Evolutionary conservation across 1,140 invertebrate species (phyloP).

Genomic region (Drosophila nikananu): DNA sequence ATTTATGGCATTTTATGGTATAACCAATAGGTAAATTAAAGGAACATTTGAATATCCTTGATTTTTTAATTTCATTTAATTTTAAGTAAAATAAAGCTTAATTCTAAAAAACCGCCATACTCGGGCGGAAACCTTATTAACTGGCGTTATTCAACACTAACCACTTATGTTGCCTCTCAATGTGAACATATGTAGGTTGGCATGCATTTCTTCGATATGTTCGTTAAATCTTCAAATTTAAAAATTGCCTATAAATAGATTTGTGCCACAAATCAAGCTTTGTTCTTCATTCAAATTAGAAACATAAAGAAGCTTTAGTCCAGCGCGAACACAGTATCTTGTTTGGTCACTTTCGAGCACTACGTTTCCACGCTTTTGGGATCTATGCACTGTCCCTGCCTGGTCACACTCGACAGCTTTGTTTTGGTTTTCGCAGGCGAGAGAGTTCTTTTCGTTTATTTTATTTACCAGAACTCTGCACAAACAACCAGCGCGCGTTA

Average conservation of each 20-base stretch:
- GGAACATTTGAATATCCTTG: neutral
- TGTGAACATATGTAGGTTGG: too few species aligned
- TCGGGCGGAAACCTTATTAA: neutral
- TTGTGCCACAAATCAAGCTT: neutral
- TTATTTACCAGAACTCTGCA: conserved; percentile 59
- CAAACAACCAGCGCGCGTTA: conserved; percentile 34
- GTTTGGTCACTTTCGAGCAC: neutral
- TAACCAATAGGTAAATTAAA: neutral
- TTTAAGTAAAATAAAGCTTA: neutral
- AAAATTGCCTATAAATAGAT: neutral
- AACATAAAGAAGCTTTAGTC: neutral
- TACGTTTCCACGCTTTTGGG: neutral
- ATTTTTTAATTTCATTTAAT: neutral
- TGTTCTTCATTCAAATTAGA: neutral
- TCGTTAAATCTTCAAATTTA: neutral
- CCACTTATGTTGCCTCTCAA: too few species aligned
- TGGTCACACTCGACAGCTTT: conserved; percentile 32
- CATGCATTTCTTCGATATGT: neutral
- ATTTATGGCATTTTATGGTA: neutral
- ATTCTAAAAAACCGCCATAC: neutral
- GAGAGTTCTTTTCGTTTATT: conserved; percentile 51
- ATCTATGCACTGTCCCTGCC: neutral
- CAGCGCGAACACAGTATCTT: neutral
- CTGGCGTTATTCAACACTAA: neutral
- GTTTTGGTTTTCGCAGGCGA: conserved; percentile 35